Base-by-base conservation (phyloP, 2,888 invertebrate species). In the Chesias legatella region DNA sequence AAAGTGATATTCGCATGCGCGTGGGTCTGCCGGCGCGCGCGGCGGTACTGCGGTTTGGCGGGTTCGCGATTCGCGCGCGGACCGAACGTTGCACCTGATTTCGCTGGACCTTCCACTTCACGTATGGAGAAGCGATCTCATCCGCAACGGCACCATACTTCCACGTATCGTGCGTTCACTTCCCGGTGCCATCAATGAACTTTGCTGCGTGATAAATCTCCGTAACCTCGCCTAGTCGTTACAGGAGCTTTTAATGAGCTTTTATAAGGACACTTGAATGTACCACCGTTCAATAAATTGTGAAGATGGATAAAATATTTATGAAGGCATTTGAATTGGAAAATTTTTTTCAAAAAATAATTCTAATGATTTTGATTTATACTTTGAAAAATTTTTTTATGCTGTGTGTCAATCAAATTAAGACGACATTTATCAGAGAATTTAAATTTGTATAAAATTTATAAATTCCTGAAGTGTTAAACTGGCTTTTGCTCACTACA, bases 21-120 rank as follows among this genome's bases (percentile, higher is more conserved):
- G 83, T 82, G 73, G 75, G 77, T 67, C 60, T 65, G 71, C 44
- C 79, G 75, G 73, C 73, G 82, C 78, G 76, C 86, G 84, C 79
- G 73, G 69, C 68, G 73, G 73, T 73, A 82, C 83, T 84, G 79
- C 58, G 64, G 41, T 35, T 27, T 20, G 23, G 31, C 26, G 21
- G n/a, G 22, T 5, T 22, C 58, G 57, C 43, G 37, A 44, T 51
- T 58, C 48, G 48, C 54, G 52, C 57, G 49, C 50, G 48, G 47
- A 55, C 58, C 72, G 78, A 67, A 63, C 81, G 67, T 77, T 79
- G 83, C 84, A 81, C 84, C 79, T 80, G 79, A 78, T 67, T 60
- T 65, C 63, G 58, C 66, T 38, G 34, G 38, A 34, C 45, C 47
- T 48, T 53, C 56, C 54, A 59, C 61, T 64, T 62, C 66, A 67